A percentile compares a stretch with the other conserved stretches of the same genome.
phyloP scores from a whole-genome alignment of 1,140 invertebrate genomes.

The Aphelinus certus region DNA sequence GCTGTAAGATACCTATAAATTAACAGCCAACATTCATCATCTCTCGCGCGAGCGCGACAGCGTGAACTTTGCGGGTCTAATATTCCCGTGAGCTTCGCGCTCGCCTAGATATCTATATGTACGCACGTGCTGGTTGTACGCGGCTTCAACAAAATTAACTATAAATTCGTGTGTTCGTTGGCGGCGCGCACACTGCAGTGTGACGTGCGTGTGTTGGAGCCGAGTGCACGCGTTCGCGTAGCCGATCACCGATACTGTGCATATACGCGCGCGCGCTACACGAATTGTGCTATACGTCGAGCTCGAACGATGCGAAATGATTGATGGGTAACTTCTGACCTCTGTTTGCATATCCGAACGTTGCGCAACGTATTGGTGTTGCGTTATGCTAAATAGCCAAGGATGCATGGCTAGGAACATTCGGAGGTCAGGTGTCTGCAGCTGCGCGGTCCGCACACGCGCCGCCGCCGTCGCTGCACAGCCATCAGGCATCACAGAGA shows the following conservation, averaged over 20 bases:
- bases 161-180: too few species aligned
- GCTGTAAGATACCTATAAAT: slow-evolving; percentile 9
- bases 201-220: too few species aligned
- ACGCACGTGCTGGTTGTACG: too few species aligned
- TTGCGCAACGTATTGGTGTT: slow-evolving; percentile 37
- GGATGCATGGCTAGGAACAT: background rate
- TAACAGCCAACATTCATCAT: slow-evolving; percentile 6
- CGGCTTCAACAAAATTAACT: too few species aligned
- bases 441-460: too few species aligned
- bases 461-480: too few species aligned
- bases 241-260: too few species aligned
- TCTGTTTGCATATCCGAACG: slow-evolving; percentile 44
- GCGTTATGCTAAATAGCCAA: slow-evolving; percentile 38
- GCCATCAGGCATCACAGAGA: too few species aligned
- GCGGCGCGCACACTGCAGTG: too few species aligned
- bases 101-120: too few species aligned
- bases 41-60: background rate
- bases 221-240: too few species aligned
- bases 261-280: background rate
- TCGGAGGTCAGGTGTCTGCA: too few species aligned
- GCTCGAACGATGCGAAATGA: slow-evolving; percentile 59
- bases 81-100: background rate
- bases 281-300: slow-evolving; percentile 46
- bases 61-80: slow-evolving; percentile 9
- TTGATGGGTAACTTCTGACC: slow-evolving; percentile 60